These are phyloP conservation scores for Synanthedon formicaeformis DNA, from an alignment of 2,888 invertebrate genomes.

Conservation along the genomic window DNA sequence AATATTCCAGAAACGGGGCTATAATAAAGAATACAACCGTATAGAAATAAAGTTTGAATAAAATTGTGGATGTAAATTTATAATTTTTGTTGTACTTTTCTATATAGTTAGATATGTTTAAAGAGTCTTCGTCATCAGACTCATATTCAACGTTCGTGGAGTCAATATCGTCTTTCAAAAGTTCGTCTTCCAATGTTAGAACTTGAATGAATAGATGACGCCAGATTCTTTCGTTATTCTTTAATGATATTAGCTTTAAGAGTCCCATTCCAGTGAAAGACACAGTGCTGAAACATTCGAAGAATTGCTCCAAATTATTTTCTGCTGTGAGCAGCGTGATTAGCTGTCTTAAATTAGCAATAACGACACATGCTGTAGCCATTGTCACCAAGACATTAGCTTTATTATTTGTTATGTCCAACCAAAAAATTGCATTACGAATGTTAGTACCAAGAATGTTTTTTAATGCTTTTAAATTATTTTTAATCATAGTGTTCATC, in stretches of 20 bases:
- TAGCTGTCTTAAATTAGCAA: conserved; percentile 24
- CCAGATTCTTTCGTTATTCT: conserved; percentile 23
- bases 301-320: conserved; percentile 27
- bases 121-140: conserved; percentile 11
- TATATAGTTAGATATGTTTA: conserved; percentile 14
- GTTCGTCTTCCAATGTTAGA: conserved; percentile 22
- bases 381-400: conserved; percentile 3
- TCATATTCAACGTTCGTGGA: conserved; percentile 12
- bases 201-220: conserved; percentile 22
- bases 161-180: conserved; percentile 9
- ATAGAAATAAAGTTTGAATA: conserved; percentile 29
- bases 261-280: conserved; percentile 43
- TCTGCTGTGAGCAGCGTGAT: conserved; percentile 22
- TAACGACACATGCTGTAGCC: conserved; percentile 22
- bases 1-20: conserved; percentile 40
- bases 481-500: no score
- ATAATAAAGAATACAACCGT: conserved; percentile 31
- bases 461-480: no score
- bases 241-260: conserved; percentile 34
- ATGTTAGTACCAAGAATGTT: no score
- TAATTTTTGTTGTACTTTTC: conserved; percentile 27
- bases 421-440: no score
- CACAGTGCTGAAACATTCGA: conserved; percentile 42
- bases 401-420: no score
- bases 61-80: conserved; percentile 16